phyloP scores from a whole-genome alignment of 2,888 invertebrate species.

The Drosophila niveifrons region DNA sequence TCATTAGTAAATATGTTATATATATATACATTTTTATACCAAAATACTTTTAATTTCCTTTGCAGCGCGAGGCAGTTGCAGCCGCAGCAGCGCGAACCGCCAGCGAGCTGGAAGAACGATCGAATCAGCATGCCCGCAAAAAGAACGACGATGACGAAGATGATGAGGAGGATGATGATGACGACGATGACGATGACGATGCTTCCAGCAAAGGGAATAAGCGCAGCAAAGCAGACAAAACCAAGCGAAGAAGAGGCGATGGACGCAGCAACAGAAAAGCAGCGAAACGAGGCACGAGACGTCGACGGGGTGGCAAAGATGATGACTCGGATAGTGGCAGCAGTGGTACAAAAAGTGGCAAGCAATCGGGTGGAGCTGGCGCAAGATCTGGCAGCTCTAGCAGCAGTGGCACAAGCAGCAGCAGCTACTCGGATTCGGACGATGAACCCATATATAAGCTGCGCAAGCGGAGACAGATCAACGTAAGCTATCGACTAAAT shows the following conservation, averaged over 20 bases:
- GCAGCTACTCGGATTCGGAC: conserved; percentile 84
- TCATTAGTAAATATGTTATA: no score
- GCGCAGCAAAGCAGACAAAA: conserved; percentile 68
- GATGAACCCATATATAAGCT: conserved; percentile 94
- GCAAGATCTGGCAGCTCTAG: conserved; percentile 63
- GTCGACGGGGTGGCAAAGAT: conserved; percentile 68
- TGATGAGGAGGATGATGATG: conserved; percentile 63
- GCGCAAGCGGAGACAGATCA: conserved; percentile 92
- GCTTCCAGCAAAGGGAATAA: conserved; percentile 72
- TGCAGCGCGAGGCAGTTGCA: conserved; percentile 78
- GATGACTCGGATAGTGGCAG: conserved; percentile 70
- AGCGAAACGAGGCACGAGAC: conserved; percentile 70
- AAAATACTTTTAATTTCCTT: not conserved
- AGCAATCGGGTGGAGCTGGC: conserved; percentile 59
- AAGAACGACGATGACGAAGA: conserved; percentile 58
- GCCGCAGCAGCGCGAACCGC: conserved; percentile 80
- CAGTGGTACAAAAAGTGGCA: conserved; percentile 63
- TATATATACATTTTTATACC: no score
- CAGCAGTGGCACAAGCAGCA: conserved; percentile 48
- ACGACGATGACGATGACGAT: conserved; percentile 74
- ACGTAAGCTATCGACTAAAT: conserved; percentile 93
- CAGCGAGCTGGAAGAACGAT: conserved; percentile 53
- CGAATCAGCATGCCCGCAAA: conserved; percentile 33
- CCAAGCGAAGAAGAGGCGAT: conserved; percentile 82
- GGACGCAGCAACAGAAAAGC: conserved; percentile 75